Conservation (phyloP, 2,113 vertebrate genomes). For the Danionella cerebrum region DNA sequence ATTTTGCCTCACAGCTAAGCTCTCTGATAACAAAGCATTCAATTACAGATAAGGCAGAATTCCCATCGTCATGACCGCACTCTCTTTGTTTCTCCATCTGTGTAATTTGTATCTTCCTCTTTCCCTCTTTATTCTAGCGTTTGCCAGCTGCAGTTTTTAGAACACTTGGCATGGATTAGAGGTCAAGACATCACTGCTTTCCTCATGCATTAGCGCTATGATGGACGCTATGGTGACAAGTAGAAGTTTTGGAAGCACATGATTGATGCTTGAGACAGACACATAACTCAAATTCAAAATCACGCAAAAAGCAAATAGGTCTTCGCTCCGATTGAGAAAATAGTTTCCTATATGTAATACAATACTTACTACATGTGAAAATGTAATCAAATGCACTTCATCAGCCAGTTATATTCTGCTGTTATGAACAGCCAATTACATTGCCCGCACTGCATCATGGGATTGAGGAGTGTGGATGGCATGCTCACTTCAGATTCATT, state of each 20-base stretch:
- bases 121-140: not conserved
- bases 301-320: constrained; percentile 33
- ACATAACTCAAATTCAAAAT: no score
- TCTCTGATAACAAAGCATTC: constrained; percentile 63
- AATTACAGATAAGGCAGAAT: constrained; percentile 66
- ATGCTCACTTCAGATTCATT: no score
- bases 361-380: no score
- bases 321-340: no score
- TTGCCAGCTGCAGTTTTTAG: constrained; percentile 35
- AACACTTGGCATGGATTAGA: constrained; percentile 56
- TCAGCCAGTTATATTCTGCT: no score
- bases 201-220: constrained; percentile 46
- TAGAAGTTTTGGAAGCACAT: constrained; percentile 54
- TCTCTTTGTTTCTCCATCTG: constrained; percentile 21
- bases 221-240: constrained; percentile 54
- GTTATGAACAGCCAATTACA: no score
- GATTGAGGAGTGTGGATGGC: no score
- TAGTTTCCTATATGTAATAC: no score
- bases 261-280: constrained; percentile 57
- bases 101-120: constrained; percentile 6
- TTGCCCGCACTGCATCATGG: no score
- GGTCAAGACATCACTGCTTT: constrained; percentile 60
- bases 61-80: not conserved
- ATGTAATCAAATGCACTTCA: no score
- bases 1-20: constrained; percentile 62